Evolutionary conservation across 23 tunicate genomes (phyloP).

Genomic region (Botrylloides violaceus): DNA sequence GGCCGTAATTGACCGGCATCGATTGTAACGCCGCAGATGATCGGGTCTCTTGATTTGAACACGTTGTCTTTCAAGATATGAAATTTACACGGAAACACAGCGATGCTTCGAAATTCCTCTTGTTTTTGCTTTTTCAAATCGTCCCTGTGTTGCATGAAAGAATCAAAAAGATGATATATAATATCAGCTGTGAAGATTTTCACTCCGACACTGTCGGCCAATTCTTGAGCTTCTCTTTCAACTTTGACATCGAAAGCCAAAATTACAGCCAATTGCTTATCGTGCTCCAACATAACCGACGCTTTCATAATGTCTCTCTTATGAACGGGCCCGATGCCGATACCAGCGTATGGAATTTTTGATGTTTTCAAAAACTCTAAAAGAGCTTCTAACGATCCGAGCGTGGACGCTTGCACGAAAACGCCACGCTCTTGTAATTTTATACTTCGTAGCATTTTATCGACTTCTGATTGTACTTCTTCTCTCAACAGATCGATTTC

Average conservation of each 20-base stretch:
- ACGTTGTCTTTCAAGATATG: conserved; percentile 79
- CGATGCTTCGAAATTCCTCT: conserved; percentile 67
- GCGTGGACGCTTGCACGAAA: conserved; percentile 91
- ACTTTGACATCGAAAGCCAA: conserved; percentile 94
- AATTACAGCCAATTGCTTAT: conserved; percentile 86
- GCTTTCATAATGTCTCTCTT: conserved; percentile 87
- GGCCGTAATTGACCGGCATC: conserved; percentile 83
- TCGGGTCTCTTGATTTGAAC: conserved; percentile 90
- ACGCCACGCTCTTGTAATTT: conserved; percentile 88
- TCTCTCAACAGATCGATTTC: conserved; percentile 71
- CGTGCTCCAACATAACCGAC: conserved; percentile 92
- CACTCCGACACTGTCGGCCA: conserved; percentile 82
- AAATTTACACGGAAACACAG: conserved; percentile 85
- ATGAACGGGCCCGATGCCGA: conserved; percentile 88
- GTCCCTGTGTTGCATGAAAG: conserved; percentile 82
- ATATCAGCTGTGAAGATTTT: conserved; percentile 92
- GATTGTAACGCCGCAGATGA: conserved; percentile 69
- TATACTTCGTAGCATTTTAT: conserved; percentile 47
- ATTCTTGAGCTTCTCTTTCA: conserved; percentile 92
- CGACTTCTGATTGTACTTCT: conserved; percentile 77
- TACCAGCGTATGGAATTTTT: conserved; percentile 85
- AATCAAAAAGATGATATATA: conserved; percentile 83
- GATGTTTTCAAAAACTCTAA: conserved; percentile 72
- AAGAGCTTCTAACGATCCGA: conserved; percentile 88
- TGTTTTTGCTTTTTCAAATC: conserved; percentile 78